Evolutionary conservation across 1,140 invertebrate genomes (phyloP).

Genomic region (Pissodes strobi): DNA sequence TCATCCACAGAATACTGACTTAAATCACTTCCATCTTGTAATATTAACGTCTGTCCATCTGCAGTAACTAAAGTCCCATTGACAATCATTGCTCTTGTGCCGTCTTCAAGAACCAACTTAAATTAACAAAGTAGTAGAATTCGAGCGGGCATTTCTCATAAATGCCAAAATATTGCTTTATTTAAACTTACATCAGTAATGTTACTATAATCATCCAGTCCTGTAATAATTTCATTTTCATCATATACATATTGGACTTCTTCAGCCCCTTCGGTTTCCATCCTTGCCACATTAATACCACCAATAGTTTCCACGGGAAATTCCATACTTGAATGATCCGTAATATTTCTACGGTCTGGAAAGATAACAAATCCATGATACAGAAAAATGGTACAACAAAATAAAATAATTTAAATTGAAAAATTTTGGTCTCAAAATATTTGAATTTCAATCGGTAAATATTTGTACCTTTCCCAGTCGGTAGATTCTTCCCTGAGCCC

Average conservation of each 20-base stretch:
- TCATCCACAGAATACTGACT: slow-evolving; percentile 41
- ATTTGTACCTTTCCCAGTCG: slow-evolving; percentile 10
- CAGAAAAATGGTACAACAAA: background rate
- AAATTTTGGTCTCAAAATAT: slow-evolving; percentile 10
- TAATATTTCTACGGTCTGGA: slow-evolving; percentile 3
- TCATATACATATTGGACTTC: slow-evolving; percentile 13
- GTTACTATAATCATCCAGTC: background rate
- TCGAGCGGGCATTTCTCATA: background rate
- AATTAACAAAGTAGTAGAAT: slow-evolving; percentile 15
- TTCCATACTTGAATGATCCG: slow-evolving; percentile 5
- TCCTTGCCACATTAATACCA: background rate
- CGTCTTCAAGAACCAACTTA: slow-evolving; percentile 39
- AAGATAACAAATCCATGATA: too few species aligned
- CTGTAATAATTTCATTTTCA: slow-evolving; percentile 7
- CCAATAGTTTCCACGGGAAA: background rate
- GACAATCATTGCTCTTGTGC: slow-evolving; percentile 35
- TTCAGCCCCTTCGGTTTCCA: background rate
- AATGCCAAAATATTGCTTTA: background rate
- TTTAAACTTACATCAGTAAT: slow-evolving; percentile 3
- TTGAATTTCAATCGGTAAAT: slow-evolving; percentile 40
- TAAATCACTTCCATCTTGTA: slow-evolving; percentile 39
- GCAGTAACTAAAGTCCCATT: slow-evolving; percentile 38
- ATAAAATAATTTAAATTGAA: slow-evolving; percentile 2
- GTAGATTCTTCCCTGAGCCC: background rate
- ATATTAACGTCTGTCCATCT: slow-evolving; percentile 37